A percentile compares a stretch with the other conserved stretches of the same genome.
Conservation (phyloP, 2,113 vertebrate species). For the Bos javanicus region DNA sequence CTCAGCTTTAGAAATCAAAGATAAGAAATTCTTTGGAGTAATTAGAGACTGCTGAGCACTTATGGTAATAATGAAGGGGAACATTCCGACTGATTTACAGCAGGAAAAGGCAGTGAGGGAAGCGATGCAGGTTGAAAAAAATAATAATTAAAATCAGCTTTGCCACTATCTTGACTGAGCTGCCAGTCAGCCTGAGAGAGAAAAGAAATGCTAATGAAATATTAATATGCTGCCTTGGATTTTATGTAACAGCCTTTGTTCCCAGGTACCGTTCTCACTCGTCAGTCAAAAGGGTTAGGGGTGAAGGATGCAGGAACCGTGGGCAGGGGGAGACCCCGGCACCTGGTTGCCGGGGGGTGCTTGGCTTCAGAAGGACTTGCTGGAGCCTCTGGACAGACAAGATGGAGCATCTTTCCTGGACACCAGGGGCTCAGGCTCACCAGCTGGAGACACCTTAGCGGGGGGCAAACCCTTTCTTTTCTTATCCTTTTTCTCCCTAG, state of each 20-base stretch:
- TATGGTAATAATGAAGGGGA: slow-evolving; percentile 82
- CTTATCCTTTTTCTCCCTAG: not conserved
- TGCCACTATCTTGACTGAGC: slow-evolving; percentile 85
- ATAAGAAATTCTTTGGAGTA: slow-evolving; percentile 82
- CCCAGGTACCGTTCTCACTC: slow-evolving; percentile 71
- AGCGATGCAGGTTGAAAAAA: slow-evolving; percentile 83
- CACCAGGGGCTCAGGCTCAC: slow-evolving; percentile 29
- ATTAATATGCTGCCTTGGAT: slow-evolving; percentile 91
- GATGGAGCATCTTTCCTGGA: slow-evolving; percentile 27
- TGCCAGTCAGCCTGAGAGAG: slow-evolving; percentile 90
- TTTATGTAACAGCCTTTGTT: slow-evolving; percentile 88
- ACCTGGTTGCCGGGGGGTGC: not conserved
- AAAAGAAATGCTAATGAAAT: slow-evolving; percentile 96
- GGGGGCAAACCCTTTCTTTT: not conserved
- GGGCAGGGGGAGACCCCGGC: not conserved
- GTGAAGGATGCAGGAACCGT: slow-evolving; percentile 48
- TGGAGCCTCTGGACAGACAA: slow-evolving; percentile 16
- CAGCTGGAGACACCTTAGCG: slow-evolving; percentile 62
- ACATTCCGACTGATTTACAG: slow-evolving; percentile 88
- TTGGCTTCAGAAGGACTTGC: slow-evolving; percentile 50
- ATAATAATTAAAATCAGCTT: slow-evolving; percentile 92
- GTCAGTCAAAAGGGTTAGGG: slow-evolving; percentile 75
- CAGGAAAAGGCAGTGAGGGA: slow-evolving; percentile 83
- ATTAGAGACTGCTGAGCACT: slow-evolving; percentile 81
- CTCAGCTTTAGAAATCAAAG: slow-evolving; percentile 80